phyloP scores from a whole-genome alignment of 2,797 vertebrate genomes.

The Anniella stebbinsi region DNA sequence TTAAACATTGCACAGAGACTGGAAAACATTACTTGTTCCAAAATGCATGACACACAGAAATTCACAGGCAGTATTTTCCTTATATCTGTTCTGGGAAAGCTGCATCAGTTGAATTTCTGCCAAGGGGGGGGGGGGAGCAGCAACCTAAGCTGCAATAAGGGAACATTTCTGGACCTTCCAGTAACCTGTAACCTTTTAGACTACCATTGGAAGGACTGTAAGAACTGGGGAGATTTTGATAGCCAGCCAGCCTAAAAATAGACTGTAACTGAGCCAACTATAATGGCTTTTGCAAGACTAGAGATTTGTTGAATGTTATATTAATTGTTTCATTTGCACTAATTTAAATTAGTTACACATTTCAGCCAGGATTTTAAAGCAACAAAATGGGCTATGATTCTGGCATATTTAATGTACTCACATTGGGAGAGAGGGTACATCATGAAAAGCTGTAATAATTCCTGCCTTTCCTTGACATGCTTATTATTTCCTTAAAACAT shows the following conservation, averaged over 20 bases:
- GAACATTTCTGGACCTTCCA: conserved; percentile 3
- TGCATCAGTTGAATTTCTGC: not conserved
- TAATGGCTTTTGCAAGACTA: conserved; percentile 40
- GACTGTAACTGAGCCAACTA: conserved; percentile 44
- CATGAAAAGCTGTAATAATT: not conserved
- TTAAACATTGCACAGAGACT: not conserved
- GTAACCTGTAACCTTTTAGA: not conserved
- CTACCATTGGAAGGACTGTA: not conserved
- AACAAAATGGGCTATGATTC: not conserved
- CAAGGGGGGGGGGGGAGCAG: not conserved
- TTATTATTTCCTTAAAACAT: not conserved
- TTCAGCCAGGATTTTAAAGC: not conserved
- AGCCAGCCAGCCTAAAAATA: conserved; percentile 64
- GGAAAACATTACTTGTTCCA: not conserved
- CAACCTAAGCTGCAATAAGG: not conserved
- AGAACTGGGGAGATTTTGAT: conserved; percentile 34
- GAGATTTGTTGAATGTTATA: not conserved
- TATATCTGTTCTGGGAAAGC: not conserved
- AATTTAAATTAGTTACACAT: not conserved
- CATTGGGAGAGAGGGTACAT: not conserved
- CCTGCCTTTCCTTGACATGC: not conserved
- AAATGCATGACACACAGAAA: accelerated
- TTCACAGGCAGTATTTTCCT: not conserved
- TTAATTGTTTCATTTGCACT: not conserved
- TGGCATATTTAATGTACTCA: not conserved